Evolutionary conservation across 2,113 vertebrate genomes (phyloP).

Genomic region (Redunca redunca): DNA sequence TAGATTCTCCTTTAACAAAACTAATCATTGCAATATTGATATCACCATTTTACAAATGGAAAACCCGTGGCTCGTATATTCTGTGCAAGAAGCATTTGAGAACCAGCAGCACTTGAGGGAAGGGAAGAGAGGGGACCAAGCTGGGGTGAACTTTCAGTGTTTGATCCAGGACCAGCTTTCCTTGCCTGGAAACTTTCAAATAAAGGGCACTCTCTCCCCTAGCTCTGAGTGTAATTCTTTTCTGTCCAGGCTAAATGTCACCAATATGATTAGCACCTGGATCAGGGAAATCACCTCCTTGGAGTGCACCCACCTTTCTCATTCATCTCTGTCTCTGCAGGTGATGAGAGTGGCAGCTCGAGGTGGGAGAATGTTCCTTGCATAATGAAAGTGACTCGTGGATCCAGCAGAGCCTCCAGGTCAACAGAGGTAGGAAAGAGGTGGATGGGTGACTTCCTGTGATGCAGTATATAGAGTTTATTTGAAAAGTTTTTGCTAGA

Average conservation of each 20-base stretch:
- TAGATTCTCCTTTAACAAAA: not conserved
- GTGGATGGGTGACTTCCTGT: not conserved
- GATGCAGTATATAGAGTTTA: not conserved
- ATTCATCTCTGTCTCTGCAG: constrained; percentile 47
- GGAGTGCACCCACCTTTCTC: not conserved
- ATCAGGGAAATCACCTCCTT: constrained; percentile 17
- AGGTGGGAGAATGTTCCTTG: not conserved
- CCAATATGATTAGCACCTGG: not conserved
- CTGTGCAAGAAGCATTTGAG: not conserved
- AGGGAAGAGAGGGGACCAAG: no score
- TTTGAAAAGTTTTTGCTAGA: not conserved
- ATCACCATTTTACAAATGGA: not conserved
- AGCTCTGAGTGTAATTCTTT: constrained; percentile 29
- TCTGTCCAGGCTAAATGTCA: constrained; percentile 60
- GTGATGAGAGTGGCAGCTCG: not conserved
- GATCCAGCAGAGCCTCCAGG: not conserved
- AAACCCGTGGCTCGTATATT: not conserved
- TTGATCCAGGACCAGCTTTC: not conserved
- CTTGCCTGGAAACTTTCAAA: not conserved
- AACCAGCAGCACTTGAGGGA: not conserved
- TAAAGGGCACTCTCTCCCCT: constrained; percentile 16
- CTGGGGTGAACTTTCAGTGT: not conserved
- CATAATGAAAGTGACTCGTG: not conserved
- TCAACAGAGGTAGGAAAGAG: not conserved
- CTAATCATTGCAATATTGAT: not conserved